Evolutionary conservation across 2,113 vertebrate species (phyloP).

Genomic region (Xyliphius kryptos): DNA sequence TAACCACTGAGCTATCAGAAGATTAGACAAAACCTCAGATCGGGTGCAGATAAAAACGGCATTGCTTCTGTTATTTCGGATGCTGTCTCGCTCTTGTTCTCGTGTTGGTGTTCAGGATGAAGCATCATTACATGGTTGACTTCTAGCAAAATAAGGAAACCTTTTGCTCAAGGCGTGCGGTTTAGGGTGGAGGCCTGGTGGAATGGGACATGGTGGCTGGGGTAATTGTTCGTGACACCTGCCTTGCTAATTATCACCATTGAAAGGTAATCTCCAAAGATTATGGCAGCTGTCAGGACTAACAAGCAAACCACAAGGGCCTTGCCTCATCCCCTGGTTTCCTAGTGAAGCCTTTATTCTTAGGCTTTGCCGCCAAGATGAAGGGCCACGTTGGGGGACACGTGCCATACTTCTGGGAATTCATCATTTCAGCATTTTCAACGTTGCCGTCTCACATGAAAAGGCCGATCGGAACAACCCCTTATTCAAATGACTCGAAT

Average conservation of each 20-base stretch:
- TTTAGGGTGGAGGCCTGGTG: conserved; percentile 55
- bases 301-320: conserved; percentile 61
- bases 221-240: conserved; percentile 38
- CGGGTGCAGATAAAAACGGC: too few species aligned
- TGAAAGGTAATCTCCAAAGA: conserved; percentile 74
- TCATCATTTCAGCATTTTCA: neutral
- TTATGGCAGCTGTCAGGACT: conserved; percentile 73
- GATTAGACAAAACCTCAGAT: too few species aligned
- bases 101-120: conserved; percentile 24
- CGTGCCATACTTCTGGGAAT: conserved; percentile 8
- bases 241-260: conserved; percentile 32
- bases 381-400: conserved; percentile 53
- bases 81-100: too few species aligned
- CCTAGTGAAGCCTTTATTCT: conserved; percentile 73
- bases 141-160: conserved; percentile 57
- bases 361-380: conserved; percentile 68
- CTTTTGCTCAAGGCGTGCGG: neutral
- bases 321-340: conserved; percentile 46
- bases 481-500: too few species aligned
- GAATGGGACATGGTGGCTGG: conserved; percentile 52
- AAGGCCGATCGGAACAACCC: too few species aligned
- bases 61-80: too few species aligned
- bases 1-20: too few species aligned
- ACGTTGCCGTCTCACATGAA: neutral
- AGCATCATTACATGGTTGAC: conserved; percentile 58